Base-by-base conservation (phyloP, 1,140 invertebrate species). In the Cherax quadricarinatus region DNA sequence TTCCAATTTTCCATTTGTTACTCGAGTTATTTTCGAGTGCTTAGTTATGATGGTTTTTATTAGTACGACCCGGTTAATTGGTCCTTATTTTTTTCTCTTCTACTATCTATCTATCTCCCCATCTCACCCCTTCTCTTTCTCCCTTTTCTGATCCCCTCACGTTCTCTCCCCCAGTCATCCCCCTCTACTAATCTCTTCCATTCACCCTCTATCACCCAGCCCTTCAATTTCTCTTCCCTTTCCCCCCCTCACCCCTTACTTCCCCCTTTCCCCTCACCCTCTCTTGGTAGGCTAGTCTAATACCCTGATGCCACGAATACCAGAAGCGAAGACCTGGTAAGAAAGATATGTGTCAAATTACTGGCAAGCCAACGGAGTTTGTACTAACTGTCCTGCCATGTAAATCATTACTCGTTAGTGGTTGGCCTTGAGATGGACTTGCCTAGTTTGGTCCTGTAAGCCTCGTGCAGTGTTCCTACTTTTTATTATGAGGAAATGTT, bases 11-110 rank as follows among this genome's bases (percentile, higher is more conserved):
- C 70, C 9, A 75, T 75, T 75, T 6, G 70, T 30, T 4, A 75
- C 24, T 75, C n/a, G 30, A 1, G 70, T 75, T 75, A 75, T 75
- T 75, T 3, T 24, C 6, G n/a, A 30, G n/a, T 24, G n/a, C 24
- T n/a, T 60, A 66, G 24, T 86, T 75, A 73, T 73, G 30, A n/a
- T 73, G 12, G 70, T 73, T 86, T 62, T 86, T 86, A 73, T 66
- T 66, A 48, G 57, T 18, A 70, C 41, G 60, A 51, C 84, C 49
- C 66, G 73, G 62, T 86, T 86, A 73, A 12, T 21, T 73, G 62
- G 21, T 66, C 16, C 62, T 86, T 24, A 16, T 10, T 51, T 60
- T 51, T 16, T 85, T 66, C 62, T 66, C 16, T 66, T 16, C 21
- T 1, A 7, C 51, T 51, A 0, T 7, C 51, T 48, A 1, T 21